Base-by-base conservation (phyloP, 2,797 vertebrate genomes). In the Anomalospiza imberbis region DNA sequence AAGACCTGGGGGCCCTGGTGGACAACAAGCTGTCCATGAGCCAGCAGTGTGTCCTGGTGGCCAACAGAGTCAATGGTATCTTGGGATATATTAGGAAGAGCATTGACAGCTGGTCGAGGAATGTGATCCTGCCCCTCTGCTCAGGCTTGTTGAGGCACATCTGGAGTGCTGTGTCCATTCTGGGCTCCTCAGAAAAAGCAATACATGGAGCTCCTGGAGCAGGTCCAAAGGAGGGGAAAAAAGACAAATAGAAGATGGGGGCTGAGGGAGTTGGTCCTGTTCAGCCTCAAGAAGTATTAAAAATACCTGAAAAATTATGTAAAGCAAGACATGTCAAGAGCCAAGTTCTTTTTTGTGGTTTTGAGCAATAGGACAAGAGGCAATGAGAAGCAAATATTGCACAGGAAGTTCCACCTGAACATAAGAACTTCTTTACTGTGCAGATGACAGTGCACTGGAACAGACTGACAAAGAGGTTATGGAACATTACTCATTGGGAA, bases 41-140 rank as follows among this genome's bases (percentile, higher is more conserved):
- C 22, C 62, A 62, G 42, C 26, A n/a, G 13, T 4, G 42, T 42
- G 42, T 16, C 22, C 42, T 54, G 9, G 13, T 17, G 55, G 18
- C 26, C 42, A 67, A 17, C 3, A 55, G 15, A 16, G 18, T 6
- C 18, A 17, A 3, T 3, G 3, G 36, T 7, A 4, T 28, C 31
- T 55, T 48, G 16, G 9, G 4, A 6, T 6, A 3, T 13, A 14
- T 25, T 36, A 28, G 48, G 48, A 62, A 38, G 3, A 55, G 10
- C 36, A 14, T 0, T n/a, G 13, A 1, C 48, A 55, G 42, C 2
- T 14, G 40, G 3, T 7, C 0, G 0, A 42, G 10, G 22, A 5
- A 62, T 9, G 7, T 36, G 36, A 68, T 55, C 14, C n/a, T 48
- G 38, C 2, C n/a, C 38, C 17, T 74, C 55, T 28, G 0, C 10